Conservation (phyloP, 1,140 invertebrate species). For the Neodiprion virginianus region DNA sequence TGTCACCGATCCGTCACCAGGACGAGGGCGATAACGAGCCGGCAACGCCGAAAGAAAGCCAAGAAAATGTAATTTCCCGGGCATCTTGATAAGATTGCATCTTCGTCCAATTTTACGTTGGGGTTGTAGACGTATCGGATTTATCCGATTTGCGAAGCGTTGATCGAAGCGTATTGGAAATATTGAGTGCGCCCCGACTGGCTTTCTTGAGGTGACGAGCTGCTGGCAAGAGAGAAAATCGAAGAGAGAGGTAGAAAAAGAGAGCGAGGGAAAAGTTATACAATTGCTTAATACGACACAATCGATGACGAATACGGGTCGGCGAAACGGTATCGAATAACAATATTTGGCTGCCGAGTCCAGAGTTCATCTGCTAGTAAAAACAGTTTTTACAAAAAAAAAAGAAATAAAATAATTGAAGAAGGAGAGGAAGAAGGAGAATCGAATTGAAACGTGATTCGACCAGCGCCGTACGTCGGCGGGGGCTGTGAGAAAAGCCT, state of each 20-base stretch:
- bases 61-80: slow-evolving; percentile 21
- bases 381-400: background rate
- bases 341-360: background rate
- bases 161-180: slow-evolving; percentile 1
- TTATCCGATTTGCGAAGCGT: slow-evolving; percentile 4
- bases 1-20: slow-evolving; percentile 26
- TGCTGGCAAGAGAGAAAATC: slow-evolving; percentile 5
- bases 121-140: slow-evolving; percentile 5
- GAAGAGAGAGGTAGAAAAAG: background rate
- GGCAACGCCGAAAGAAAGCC: background rate
- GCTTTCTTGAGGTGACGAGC: slow-evolving; percentile 7
- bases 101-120: slow-evolving; percentile 8
- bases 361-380: background rate
- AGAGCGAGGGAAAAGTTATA: background rate
- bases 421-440: no score
- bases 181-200: slow-evolving; percentile 6
- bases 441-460: slow-evolving; percentile 2
- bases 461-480: background rate
- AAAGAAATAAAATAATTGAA: background rate
- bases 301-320: background rate
- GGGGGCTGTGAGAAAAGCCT: background rate
- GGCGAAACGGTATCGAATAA: slow-evolving; percentile 5
- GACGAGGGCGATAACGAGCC: slow-evolving; percentile 23
- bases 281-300: background rate
- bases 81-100: slow-evolving; percentile 22